Percentiles rank a stretch among this genome's conserved stretches.
phyloP scores from a whole-genome alignment of 1,140 invertebrate species.

The Zaprionus kolodkinae region DNA sequence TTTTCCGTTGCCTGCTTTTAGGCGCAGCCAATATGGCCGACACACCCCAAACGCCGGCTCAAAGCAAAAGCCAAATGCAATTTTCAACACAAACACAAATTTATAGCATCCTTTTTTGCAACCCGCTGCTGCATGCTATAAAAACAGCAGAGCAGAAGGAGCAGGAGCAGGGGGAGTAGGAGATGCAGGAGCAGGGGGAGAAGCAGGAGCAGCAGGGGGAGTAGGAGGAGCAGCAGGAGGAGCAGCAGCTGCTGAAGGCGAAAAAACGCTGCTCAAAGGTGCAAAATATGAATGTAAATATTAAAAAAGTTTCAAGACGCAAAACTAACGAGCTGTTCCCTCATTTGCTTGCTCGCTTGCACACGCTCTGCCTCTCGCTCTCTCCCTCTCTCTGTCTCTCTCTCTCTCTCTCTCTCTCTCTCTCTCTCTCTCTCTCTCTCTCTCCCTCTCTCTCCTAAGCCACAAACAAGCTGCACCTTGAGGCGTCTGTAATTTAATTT shows the following conservation, averaged over 20 bases:
- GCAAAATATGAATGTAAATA: conserved; percentile 83
- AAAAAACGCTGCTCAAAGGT: conserved; percentile 52
- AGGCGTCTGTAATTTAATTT: conserved; percentile 74
- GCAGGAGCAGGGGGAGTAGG: too few relatives aligned
- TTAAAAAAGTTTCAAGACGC: conserved; percentile 80
- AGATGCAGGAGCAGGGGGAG: conserved; percentile 27
- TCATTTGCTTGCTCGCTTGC: conserved; percentile 56
- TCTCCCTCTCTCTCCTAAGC: too few relatives aligned
- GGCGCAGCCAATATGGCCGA: conserved; percentile 68
- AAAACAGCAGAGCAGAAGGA: conserved; percentile 19
- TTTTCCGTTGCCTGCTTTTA: conserved; percentile 76
- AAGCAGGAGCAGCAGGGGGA: too few relatives aligned
- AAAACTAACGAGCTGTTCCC: conserved; percentile 77
- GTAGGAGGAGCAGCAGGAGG: conserved; percentile 24
- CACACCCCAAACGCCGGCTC: conserved; percentile 57
- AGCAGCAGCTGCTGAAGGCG: too few relatives aligned
- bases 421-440: too few relatives aligned
- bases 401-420: too few relatives aligned
- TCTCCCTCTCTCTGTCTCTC: too few relatives aligned
- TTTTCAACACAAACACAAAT: conserved; percentile 81
- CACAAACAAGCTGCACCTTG: conserved; percentile 42
- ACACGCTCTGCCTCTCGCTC: conserved; percentile 22
- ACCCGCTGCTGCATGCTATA: conserved; percentile 21
- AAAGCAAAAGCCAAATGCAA: conserved; percentile 80
- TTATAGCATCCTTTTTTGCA: conserved; percentile 65